phyloP scores from a whole-genome alignment of 2,113 vertebrate species.

The Anser brachyrhynchus region DNA sequence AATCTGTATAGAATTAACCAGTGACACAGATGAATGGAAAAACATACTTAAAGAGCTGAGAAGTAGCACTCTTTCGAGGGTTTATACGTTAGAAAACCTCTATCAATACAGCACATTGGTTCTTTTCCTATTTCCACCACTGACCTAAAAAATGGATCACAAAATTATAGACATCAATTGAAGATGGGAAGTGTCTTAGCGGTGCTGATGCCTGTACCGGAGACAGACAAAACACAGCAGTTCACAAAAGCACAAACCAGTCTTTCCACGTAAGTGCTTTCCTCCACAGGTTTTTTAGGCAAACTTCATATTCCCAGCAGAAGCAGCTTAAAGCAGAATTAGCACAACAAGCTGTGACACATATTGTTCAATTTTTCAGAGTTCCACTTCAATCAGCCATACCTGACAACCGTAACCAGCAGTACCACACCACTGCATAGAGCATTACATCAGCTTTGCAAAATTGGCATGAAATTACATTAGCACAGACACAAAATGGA shows the following conservation, averaged over 20 bases:
- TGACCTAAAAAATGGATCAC: background rate
- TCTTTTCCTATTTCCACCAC: background rate
- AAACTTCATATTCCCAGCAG: background rate
- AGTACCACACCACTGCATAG: background rate
- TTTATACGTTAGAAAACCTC: background rate
- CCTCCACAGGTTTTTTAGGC: background rate
- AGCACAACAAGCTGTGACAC: background rate
- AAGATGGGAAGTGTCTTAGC: background rate
- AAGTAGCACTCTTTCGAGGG: background rate
- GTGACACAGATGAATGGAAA: constrained; percentile 29
- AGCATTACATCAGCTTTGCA: background rate
- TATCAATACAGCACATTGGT: background rate
- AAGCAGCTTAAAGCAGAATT: background rate
- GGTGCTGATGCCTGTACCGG: background rate
- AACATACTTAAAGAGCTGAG: constrained; percentile 17
- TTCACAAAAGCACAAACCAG: background rate
- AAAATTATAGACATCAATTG: background rate
- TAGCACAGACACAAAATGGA: background rate
- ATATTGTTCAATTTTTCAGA: background rate
- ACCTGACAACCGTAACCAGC: constrained; percentile 5
- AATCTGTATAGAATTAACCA: constrained; percentile 57
- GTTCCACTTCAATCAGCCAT: background rate
- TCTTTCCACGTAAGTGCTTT: background rate
- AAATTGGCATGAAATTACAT: background rate
- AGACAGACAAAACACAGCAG: background rate